Evolutionary conservation across 2,888 invertebrate species (phyloP).

Genomic region (Thymelicus lineola): DNA sequence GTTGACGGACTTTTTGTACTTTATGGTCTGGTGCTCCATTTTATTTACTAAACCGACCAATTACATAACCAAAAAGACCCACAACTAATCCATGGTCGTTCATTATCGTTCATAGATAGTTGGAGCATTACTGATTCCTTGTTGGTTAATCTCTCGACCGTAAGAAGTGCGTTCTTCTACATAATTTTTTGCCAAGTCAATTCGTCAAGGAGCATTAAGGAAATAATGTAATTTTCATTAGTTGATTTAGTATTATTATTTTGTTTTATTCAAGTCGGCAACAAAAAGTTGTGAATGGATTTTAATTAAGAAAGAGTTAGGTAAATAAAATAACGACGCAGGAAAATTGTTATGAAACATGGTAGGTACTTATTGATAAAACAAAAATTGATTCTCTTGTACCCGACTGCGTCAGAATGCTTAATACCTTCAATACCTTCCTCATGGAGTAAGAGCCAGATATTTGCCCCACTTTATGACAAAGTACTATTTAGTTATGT

Average conservation of each 20-base stretch:
- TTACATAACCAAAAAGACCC: conserved; percentile 56
- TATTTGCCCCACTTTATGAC: too few species aligned
- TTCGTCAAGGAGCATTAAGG: neutral
- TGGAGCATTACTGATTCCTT: conserved; percentile 19
- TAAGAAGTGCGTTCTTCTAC: conserved; percentile 16
- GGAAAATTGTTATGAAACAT: too few species aligned
- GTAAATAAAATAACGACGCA: too few species aligned
- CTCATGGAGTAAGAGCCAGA: too few species aligned
- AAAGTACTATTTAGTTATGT: too few species aligned
- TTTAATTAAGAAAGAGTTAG: too few species aligned
- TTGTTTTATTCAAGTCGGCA: too few species aligned
- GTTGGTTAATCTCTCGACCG: conserved; percentile 21
- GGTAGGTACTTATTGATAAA: too few species aligned
- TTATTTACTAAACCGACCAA: conserved; percentile 73
- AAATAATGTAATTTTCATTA: neutral
- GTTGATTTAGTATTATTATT: neutral
- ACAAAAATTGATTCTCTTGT: too few species aligned
- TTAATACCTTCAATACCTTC: too few species aligned
- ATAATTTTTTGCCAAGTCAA: neutral
- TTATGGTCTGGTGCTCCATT: conserved; percentile 67
- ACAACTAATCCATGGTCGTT: conserved; percentile 32
- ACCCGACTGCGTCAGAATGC: too few species aligned
- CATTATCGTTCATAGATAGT: conserved; percentile 21
- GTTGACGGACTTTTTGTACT: conserved; percentile 76
- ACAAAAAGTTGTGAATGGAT: too few species aligned